Evolutionary conservation across 2,113 vertebrate genomes (phyloP), one percentile per base, ranked within the genome.

Genomic region (Nettapus auritus): DNA sequence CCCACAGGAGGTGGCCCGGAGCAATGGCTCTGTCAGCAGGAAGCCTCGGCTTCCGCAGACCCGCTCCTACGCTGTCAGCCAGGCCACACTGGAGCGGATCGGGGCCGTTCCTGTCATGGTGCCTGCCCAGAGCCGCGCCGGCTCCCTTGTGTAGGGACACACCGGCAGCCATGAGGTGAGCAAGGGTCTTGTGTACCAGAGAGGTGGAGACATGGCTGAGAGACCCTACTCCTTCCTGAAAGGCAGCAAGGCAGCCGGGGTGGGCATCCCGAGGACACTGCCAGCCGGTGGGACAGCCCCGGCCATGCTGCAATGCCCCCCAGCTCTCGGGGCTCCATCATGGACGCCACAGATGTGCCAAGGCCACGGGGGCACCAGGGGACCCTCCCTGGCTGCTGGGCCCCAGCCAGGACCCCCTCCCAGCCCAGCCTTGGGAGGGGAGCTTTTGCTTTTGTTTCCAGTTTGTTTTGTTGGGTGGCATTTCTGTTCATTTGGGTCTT

Each of bases 51-150:
- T 97, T 26, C 98, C 98, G 3, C 99, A 98, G 94, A 98, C 98
- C 3, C 99, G 98, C 77, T 99, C 99, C 70, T 99, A 99, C 7
- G 99, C 99, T 0, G 96, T 99, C 89, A 99, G 99, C 97, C 99
- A 99, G 96, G 99, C 99, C 67, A 98, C 98, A 0, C 97, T 99
- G 97, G 99, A 99, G 97, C 98, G 99, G 69, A 99, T 99, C 33
- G 99, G 99, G 46, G 99, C 99, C 0, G 98, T 99, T 40, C 99
- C 99, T 0, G 99, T 99, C 91, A 99, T 99, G 99, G 99, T 99
- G 93, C 99, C 99, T 0, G 99, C 99, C 34, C 99, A 99, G 97
- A 99, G 98, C 98, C 98, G 99, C 94, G 99, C 99, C 0, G 99
- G 99, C 42, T 99, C 99, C 11, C 98, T 99, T 68, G 99, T 99